Conservation (phyloP, 2,888 invertebrate genomes). For the Cartodere bifasciata region DNA sequence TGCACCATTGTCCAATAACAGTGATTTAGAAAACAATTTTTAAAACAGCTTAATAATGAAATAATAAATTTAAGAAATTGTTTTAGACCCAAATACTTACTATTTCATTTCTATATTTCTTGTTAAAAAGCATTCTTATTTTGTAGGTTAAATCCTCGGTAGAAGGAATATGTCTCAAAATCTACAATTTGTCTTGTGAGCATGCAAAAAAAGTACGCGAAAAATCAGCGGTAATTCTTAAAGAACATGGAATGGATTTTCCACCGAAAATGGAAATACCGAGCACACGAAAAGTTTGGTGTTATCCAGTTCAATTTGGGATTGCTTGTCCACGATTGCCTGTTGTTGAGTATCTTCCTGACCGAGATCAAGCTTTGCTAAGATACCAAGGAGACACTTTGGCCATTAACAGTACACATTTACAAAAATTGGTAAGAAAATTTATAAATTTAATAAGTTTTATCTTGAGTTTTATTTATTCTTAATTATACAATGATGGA, state of each 20-base stretch:
- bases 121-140: background rate
- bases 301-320: constrained; percentile 87
- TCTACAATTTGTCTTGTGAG: constrained; percentile 83
- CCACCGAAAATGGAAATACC: constrained; percentile 47
- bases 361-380: constrained; percentile 73
- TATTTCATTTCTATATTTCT: constrained; percentile 1
- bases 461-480: too few species aligned
- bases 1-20: too few species aligned
- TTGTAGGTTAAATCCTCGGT: constrained; percentile 68
- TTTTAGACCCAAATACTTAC: constrained; percentile 1
- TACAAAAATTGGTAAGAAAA: constrained; percentile 84
- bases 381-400: constrained; percentile 81
- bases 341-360: constrained; percentile 73
- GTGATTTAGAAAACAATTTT: too few species aligned
- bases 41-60: too few species aligned
- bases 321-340: constrained; percentile 77
- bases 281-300: constrained; percentile 80
- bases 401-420: constrained; percentile 71
- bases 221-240: constrained; percentile 71
- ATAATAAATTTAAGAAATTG: too few species aligned
- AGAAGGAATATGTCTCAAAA: constrained; percentile 89
- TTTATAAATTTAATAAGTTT: too few species aligned
- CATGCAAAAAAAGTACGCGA: constrained; percentile 84
- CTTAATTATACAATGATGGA: too few species aligned
- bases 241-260: constrained; percentile 67